Evolutionary conservation across 2,113 vertebrate species (phyloP), one percentile per base, ranked within the genome.

Genomic region (Centrocercus urophasianus): DNA sequence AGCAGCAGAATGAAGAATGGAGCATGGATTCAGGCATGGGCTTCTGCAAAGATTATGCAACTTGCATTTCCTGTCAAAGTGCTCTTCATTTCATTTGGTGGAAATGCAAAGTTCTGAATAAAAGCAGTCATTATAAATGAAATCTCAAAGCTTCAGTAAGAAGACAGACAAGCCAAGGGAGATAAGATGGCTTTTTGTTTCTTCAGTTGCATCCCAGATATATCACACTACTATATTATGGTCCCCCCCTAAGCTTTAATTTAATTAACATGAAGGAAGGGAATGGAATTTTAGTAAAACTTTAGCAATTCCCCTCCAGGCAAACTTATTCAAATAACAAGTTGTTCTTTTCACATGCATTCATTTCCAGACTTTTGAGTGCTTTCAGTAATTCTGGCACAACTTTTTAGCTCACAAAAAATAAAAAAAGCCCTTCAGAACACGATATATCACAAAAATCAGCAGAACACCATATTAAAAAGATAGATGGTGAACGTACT

Each of bases 221-320:
- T 2, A 92, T 64, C 76, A 66, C 48, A 74, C 42, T 52, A n/a
- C 24, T 12, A 43, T 52, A 36, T 6, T 61, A 43, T 8, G 40
- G 4, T 75, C 13, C 87, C 48, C 52, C 36, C 57, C 36, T 25
- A 40, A 93, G 66, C 22, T 86, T 83, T 85, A 32, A 75, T 72
- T 95, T 91, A 90, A 94, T 93, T 95, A 95, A 88, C 59, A 82
- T 45, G 40, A 91, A 86, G 70, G 48, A 91, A 95, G 16, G 42
- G 65, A 93, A 83, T 59, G 45, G 70, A 90, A 75, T 94, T 83
- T 88, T 90, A 83, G 77, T 84, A 66, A 42, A 94, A 91, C 61
- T 93, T 91, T 90, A 95, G 83, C 86, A 93, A 96, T 75, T 84
- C 19, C 48, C 88, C 88, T 93, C 88, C 50, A 72, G 89, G 89